A percentile compares a stretch with the other conserved stretches of the same genome.
Evolutionary conservation across 2,888 invertebrate species (phyloP).

Genomic region (Lasius fuliginosus): DNA sequence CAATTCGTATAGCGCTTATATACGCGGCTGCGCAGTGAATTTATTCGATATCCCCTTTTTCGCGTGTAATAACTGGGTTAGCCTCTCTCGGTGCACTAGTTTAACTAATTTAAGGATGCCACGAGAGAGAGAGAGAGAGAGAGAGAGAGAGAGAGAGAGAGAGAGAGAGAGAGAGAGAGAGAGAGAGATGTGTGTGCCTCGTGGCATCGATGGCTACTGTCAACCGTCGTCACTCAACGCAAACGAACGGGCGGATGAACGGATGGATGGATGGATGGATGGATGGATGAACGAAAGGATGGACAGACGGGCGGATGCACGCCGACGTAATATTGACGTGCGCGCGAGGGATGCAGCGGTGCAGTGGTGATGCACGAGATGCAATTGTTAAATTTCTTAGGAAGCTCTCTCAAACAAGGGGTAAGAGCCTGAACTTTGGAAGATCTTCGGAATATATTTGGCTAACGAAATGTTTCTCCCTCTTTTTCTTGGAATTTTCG

Average conservation of each 20-base stretch:
- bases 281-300: neutral
- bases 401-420: neutral
- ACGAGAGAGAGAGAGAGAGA: neutral
- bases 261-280: neutral
- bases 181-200: neutral
- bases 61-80: constrained; percentile 80
- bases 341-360: constrained; percentile 31
- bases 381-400: neutral
- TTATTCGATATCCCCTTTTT: constrained; percentile 81
- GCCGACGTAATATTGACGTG: constrained; percentile 39
- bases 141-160: no score
- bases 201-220: constrained; percentile 40
- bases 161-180: constrained; percentile 4
- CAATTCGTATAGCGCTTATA: constrained; percentile 51
- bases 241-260: constrained; percentile 7
- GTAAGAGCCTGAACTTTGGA: neutral
- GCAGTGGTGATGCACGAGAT: constrained; percentile 31
- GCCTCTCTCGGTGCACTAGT: constrained; percentile 73
- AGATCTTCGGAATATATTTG: neutral
- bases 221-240: constrained; percentile 44
- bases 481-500: neutral
- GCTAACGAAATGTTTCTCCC: neutral
- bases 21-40: constrained; percentile 82
- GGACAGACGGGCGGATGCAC: neutral
- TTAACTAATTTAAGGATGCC: constrained; percentile 74